Evolutionary conservation across 2,888 invertebrate genomes (phyloP), one percentile per base, ranked within the genome.

Genomic region (Lithodes maja): DNA sequence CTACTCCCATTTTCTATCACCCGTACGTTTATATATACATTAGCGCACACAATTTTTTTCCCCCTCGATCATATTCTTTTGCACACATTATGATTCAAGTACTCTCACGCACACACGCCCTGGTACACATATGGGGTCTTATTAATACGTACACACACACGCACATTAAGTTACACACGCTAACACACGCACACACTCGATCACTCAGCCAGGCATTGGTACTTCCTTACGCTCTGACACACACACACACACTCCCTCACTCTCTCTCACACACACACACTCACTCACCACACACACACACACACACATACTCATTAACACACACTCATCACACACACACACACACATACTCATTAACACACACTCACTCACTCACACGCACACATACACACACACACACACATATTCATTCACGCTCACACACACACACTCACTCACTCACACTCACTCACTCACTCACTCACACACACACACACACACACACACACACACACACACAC

Each of bases 361-460:
- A 61, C 61, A 61, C 7, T 7, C 12, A 61, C 7, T 7, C 12
- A 61, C 12, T 5, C 12, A 61, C 7, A 61, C 12, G 12, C 5
- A 61, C 7, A 61, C 7, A 61, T 61, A 61, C 0, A 61, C 61
- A 61, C 7, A 12, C 12, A 61, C 74, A 74, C 74, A 74, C 74
- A 74, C 74, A 74, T n/a, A 74, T n/a, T 15, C 74, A 74, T n/a
- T 15, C 74, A 74, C 74, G n/a, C 74, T 15, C 74, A 33, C n/a
- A n/a, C 12, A 33, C 7, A n/a, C 74, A 74, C 74, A 74, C 79
- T 53, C 79, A 53, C 82, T 69, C 69, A 69, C 49, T n/a, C 74
- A 3, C 17, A 15, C 71, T 74, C 74, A 15, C 74, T 74, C 74
- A 15, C 74, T 74, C 74, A 15, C 1, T 1, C 74, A 3, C 33